phyloP scores from a whole-genome alignment of 2,797 vertebrate genomes.

The Typhlichthys subterraneus region DNA sequence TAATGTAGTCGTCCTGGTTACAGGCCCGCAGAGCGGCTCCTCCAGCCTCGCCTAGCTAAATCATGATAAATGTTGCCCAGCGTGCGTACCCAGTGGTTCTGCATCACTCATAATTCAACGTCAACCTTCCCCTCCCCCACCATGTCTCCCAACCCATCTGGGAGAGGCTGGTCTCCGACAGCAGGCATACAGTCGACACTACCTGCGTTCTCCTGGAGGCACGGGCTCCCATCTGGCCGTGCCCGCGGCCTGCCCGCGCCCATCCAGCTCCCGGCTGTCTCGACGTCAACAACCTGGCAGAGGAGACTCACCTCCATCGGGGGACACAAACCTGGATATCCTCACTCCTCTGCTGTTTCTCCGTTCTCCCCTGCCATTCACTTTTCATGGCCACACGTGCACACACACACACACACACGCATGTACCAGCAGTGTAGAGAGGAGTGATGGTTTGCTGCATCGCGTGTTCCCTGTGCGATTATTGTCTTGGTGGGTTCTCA shows the following conservation, averaged over 20 bases:
- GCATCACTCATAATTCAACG: slow-evolving; percentile 68
- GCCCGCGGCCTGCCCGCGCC: slow-evolving; percentile 46
- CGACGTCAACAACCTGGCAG: slow-evolving; percentile 50
- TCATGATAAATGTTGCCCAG: slow-evolving; percentile 59
- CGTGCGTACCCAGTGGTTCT: slow-evolving; percentile 68
- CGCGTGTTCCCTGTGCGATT: slow-evolving; percentile 27
- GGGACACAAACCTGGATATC: slow-evolving; percentile 15
- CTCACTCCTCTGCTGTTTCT: no score
- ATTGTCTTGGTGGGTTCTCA: slow-evolving; percentile 14
- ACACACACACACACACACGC: not conserved
- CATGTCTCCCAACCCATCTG: slow-evolving; percentile 55
- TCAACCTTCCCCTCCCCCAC: slow-evolving; percentile 16
- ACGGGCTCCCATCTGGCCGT: slow-evolving; percentile 59
- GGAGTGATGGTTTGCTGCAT: slow-evolving; percentile 8
- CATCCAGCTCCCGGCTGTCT: slow-evolving; percentile 44
- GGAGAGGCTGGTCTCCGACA: slow-evolving; percentile 41
- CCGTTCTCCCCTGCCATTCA: no score
- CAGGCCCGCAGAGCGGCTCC: slow-evolving; percentile 16
- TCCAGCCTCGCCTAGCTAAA: slow-evolving; percentile 37
- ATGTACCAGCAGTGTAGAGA: slow-evolving; percentile 18
- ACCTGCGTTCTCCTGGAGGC: slow-evolving; percentile 35
- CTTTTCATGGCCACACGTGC: not conserved
- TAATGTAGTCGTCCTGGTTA: not conserved
- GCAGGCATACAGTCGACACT: slow-evolving; percentile 26
- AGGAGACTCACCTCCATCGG: not conserved